Conservation (phyloP, 2,797 vertebrate species). For the Anguilla pacifica region DNA sequence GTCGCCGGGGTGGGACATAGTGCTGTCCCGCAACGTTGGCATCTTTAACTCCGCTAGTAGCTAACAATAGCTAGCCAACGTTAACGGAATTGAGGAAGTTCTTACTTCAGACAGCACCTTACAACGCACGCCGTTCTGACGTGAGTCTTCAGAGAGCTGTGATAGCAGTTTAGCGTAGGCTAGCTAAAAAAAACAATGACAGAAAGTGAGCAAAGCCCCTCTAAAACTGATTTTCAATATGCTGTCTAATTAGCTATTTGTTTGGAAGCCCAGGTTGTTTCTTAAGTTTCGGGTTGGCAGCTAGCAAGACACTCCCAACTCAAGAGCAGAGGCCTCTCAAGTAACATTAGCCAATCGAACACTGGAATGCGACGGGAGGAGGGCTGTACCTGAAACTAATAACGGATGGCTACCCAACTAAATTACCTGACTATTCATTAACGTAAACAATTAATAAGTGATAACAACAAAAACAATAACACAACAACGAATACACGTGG, state of each 20-base stretch:
- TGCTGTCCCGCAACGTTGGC: constrained; percentile 77
- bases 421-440: background rate
- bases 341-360: background rate
- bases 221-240: background rate
- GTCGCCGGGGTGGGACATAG: constrained; percentile 70
- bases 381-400: background rate
- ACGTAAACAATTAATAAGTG: background rate
- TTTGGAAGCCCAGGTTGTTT: background rate
- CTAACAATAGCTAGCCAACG: background rate
- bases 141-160: background rate
- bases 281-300: constrained; percentile 1
- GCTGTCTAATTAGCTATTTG: background rate
- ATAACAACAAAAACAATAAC: background rate
- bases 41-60: constrained; percentile 50
- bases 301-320: constrained; percentile 26
- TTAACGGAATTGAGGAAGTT: background rate
- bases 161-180: no score
- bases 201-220: background rate
- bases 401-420: background rate
- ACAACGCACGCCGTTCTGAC: background rate
- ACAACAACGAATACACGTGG: background rate
- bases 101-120: background rate
- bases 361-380: background rate
- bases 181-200: background rate
- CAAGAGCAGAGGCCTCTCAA: constrained; percentile 13